Evolutionary conservation across 2,113 vertebrate species (phyloP), one percentile per base, ranked within the genome.

Genomic region (Rana temporaria): DNA sequence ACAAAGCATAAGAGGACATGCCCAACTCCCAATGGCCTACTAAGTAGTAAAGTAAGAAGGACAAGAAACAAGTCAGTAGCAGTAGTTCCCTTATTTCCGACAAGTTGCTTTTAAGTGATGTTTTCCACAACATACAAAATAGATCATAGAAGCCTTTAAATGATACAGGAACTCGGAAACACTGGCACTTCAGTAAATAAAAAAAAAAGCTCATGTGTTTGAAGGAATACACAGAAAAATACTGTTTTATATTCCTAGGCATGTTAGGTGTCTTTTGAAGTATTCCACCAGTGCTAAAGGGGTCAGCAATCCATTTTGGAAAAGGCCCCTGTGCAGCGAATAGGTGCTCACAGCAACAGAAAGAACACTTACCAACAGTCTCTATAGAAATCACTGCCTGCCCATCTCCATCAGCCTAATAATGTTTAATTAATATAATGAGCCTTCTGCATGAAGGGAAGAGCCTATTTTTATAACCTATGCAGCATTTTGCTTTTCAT

Each of bases 391-490:
- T 88, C 89, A 89, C 88, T 67, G 42, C 90, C 90, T 90, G 89
- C 90, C 90, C 86, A 78, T 85, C 90, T 88, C 84, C 5, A 88
- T 90, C 87, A 42, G 88, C 86, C 86, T 92, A 94, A 92, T 94
- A 92, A 94, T 91, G 92, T 92, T 94, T 93, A 94, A 94, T 95
- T 94, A 95, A 94, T 93, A 87, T 91, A 92, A 93, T 92, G 89
- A 93, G 91, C 87, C 92, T 94, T 91, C 89, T 91, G 88, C 90
- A 92, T 84, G 85, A 89, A 88, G 86, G 88, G 67, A 89, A 86
- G 91, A 90, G 92, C 91, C 93, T 93, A 92, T 94, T 95, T 95
- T 93, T 94, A 90, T 93, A 94, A 93, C 89, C 88, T 89, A 90
- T 91, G 85, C 87, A 90, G 87, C 85, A 90, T 91, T 90, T 90